Evolutionary conservation across 2,888 invertebrate genomes (phyloP).

Genomic region (Trachelus troglodyta): DNA sequence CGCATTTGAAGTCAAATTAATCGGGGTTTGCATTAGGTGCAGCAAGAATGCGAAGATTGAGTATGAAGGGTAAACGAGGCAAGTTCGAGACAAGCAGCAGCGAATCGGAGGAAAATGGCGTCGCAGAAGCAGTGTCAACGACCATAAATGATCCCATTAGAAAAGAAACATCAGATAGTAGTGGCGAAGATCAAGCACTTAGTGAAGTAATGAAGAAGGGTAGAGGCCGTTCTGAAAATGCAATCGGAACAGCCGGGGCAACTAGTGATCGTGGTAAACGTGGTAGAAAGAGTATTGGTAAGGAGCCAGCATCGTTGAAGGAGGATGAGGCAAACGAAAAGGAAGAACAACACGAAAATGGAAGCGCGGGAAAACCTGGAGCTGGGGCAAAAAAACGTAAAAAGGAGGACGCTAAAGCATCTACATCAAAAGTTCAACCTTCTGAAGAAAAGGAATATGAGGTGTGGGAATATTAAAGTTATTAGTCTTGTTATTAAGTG

Average conservation of each 20-base stretch:
- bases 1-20: too few species aligned
- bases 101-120: constrained; percentile 61
- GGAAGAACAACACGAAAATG: constrained; percentile 49
- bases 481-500: too few species aligned
- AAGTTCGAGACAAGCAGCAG: constrained; percentile 57
- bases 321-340: constrained; percentile 36
- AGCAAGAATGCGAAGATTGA: constrained; percentile 57
- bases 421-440: constrained; percentile 56
- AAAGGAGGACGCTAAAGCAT: constrained; percentile 46
- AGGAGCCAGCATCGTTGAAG: constrained; percentile 25
- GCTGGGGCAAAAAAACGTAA: constrained; percentile 42
- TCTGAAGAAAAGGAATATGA: constrained; percentile 69
- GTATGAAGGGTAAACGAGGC: constrained; percentile 58
- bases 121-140: constrained; percentile 22
- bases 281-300: constrained; percentile 20
- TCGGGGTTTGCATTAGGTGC: not conserved
- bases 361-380: constrained; percentile 39
- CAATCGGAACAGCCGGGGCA: too few species aligned
- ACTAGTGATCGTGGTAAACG: not conserved
- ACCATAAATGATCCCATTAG: constrained; percentile 6
- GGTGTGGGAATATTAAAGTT: constrained; percentile 54
- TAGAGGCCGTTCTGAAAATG: constrained; percentile 13
- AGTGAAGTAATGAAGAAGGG: constrained; percentile 20
- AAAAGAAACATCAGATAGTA: constrained; percentile 13
- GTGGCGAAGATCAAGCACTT: constrained; percentile 14